These are phyloP conservation scores for Taeniopygia guttata DNA, from an alignment of 2,797 vertebrate species.

Conservation along the genomic window DNA sequence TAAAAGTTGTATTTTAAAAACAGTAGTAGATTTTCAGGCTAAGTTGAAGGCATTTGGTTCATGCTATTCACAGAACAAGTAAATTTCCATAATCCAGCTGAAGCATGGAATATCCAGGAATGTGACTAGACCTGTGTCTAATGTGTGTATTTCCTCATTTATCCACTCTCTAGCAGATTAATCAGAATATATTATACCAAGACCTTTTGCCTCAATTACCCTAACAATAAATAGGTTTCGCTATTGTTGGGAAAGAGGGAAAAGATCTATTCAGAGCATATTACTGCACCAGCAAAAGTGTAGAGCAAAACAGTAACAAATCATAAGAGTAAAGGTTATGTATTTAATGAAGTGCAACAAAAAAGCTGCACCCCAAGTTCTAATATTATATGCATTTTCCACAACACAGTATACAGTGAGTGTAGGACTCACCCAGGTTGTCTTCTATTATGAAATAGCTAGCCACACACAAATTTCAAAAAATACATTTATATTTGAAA, in stretches of 20 bases:
- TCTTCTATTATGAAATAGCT: neutral
- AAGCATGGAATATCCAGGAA: neutral
- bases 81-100: neutral
- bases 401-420: neutral
- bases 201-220: neutral
- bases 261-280: neutral
- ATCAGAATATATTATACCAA: neutral
- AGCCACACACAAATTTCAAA: neutral
- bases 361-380: accelerated
- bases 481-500: neutral
- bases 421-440: neutral
- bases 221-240: neutral
- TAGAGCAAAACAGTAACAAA: neutral
- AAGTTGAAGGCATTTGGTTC: neutral
- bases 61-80: neutral
- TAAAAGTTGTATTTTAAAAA: neutral
- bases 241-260: neutral
- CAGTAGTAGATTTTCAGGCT: neutral
- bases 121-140: neutral
- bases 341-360: neutral
- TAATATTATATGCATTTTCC: neutral
- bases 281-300: neutral
- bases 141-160: neutral
- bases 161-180: neutral
- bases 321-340: neutral